Evolutionary conservation across 1,140 invertebrate genomes (phyloP).

Genomic region (Apocrypta bakeri): DNA sequence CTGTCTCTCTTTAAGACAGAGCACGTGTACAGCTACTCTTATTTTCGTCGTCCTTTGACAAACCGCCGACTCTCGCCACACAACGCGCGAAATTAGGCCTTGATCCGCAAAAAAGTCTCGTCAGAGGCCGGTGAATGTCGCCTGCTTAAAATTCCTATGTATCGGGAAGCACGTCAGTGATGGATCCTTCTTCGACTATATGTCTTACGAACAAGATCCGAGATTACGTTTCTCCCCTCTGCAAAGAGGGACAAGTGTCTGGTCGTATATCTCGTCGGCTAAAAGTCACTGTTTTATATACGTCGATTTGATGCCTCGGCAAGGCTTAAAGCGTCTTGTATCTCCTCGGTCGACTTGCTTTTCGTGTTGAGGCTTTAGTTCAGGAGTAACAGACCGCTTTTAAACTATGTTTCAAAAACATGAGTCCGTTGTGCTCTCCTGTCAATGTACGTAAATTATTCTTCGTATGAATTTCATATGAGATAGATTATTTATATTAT

Average conservation of each 20-base stretch:
- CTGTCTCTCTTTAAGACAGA: not conserved
- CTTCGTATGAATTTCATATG: no score
- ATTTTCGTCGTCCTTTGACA: conserved; percentile 59
- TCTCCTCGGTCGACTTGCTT: conserved; percentile 24
- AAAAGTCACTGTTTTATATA: conserved; percentile 7
- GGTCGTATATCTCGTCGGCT: conserved; percentile 10
- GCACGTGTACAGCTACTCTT: not conserved
- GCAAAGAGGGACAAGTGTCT: conserved; percentile 16
- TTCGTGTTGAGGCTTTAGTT: conserved; percentile 1
- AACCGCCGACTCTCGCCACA: conserved; percentile 63
- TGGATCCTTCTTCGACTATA: conserved; percentile 60
- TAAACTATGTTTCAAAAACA: conserved; percentile 8
- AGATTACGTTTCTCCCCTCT: conserved; percentile 14
- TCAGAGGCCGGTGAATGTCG: conserved; percentile 51
- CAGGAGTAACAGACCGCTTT: not conserved
- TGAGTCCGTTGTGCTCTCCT: not conserved
- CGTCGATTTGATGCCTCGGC: conserved; percentile 22
- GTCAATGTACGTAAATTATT: not conserved
- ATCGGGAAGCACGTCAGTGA: conserved; percentile 65
- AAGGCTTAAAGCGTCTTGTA: conserved; percentile 10
- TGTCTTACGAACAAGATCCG: conserved; percentile 8
- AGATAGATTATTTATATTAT: no score
- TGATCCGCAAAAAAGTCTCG: conserved; percentile 59
- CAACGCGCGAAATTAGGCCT: conserved; percentile 67
- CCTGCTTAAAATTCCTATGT: conserved; percentile 68